Evolutionary conservation across 2,113 vertebrate species (phyloP).

Genomic region (Paramormyrops kingsleyae): DNA sequence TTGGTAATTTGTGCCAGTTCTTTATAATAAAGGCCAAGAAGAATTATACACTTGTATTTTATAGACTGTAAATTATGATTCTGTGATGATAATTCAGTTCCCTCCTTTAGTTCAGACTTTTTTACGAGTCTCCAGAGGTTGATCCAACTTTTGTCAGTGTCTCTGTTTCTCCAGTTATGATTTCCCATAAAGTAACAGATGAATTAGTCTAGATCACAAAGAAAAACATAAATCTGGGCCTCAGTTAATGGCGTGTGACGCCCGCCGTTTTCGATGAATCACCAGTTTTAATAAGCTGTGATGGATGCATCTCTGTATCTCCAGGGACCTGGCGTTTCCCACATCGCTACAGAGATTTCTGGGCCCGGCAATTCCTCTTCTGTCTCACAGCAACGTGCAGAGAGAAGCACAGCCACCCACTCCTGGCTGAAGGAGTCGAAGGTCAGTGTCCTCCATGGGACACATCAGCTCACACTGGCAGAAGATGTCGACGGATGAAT

Average conservation of each 20-base stretch:
- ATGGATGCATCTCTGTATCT: not conserved
- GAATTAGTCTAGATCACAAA: conserved; percentile 12
- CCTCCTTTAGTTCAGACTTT: not conserved
- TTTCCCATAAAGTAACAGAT: not conserved
- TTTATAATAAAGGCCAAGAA: not conserved
- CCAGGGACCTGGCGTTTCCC: not conserved
- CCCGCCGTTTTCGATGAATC: not conserved
- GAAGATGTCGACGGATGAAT: not conserved
- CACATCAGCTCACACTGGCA: not conserved
- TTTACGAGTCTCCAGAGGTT: not conserved
- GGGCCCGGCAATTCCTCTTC: not conserved
- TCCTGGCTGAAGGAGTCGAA: not conserved
- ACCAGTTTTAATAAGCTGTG: conserved; percentile 12
- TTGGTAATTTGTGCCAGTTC: not conserved
- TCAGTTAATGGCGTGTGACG: not conserved
- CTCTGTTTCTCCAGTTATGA: not conserved
- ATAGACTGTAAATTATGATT: conserved; percentile 11
- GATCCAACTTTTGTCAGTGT: not conserved
- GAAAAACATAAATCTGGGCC: conserved; percentile 10
- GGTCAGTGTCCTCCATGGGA: not conserved
- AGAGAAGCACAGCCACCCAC: not conserved
- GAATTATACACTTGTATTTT: not conserved
- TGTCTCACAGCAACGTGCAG: not conserved
- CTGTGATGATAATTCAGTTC: conserved; percentile 7
- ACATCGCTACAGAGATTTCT: not conserved